Base-by-base conservation (phyloP, 2,888 invertebrate species). In the Parthenolecanium corni region DNA sequence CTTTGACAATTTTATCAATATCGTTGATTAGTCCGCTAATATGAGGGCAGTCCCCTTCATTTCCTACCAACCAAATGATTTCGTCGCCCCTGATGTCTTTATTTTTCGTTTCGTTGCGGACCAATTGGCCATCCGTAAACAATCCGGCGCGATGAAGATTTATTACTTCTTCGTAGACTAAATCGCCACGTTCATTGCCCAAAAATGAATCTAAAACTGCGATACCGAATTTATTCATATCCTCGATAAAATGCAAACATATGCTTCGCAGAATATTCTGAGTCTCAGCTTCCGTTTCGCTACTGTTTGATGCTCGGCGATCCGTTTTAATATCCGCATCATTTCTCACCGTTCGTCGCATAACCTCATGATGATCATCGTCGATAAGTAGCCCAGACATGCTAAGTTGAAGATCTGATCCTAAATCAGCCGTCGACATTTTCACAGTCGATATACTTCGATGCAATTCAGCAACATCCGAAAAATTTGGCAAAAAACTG, bases 151-250 rank as follows among this genome's bases (percentile, higher is more conserved):
- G 67, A 65, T 77, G 73, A 68, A 79, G 70, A 11, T 69, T 68
- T 46, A 71, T 68, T 1, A 78, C 92, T 77, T 94, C 93, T 65
- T 83, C 80, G 44, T 90, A 76, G 70, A 93, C 89, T 69, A 81
- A 77, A 47, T 81, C 76, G 11, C 93, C 92, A 67, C 81, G 79
- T 58, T 85, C 84, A 67, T 79, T 79, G 25, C 93, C 93, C 14
- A 94, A 78, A 73, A 94, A 94, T 76, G 88, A 85, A 74, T 95
- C 89, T 44, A 95, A 80, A 52, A 93, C 93, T 76, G 93, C 95
- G 47, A 96, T 82, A 68, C 95, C 95, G 74, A 86, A 94, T 66
- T 80, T 79, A 69, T 88, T 83, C 84, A 93, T 84, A 71, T 93
- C 91, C 64, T 79, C 79, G 52, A 91, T 85, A 64, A 93, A 63